phyloP scores from a whole-genome alignment of 2,113 vertebrate genomes.

The Antechinus stuartii region DNA sequence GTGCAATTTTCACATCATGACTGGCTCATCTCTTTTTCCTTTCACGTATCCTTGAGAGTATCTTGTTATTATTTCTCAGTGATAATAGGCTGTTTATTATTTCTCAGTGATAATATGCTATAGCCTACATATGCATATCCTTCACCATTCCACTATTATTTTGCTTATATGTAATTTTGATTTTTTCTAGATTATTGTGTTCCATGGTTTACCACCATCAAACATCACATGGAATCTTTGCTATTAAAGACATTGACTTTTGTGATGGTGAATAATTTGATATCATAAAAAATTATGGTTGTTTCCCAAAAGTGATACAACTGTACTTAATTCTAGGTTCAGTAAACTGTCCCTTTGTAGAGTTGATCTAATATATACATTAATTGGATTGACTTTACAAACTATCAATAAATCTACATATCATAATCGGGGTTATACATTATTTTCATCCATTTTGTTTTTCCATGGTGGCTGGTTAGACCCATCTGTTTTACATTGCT shows the following conservation, averaged over 20 bases:
- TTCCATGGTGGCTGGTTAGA: not conserved
- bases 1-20: not conserved
- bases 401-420: not conserved
- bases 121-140: not conserved
- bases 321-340: not conserved
- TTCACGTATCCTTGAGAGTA: not conserved
- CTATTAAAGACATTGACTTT: not conserved
- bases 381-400: not conserved
- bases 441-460: not conserved
- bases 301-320: not conserved
- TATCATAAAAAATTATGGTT: not conserved
- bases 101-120: not conserved
- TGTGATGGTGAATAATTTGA: not conserved
- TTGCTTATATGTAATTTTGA: not conserved
- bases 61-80: not conserved
- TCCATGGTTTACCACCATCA: not conserved
- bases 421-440: not conserved
- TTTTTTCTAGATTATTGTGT: not conserved
- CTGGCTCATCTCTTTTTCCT: not conserved
- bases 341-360: not conserved
- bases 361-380: not conserved
- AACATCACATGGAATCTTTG: not conserved
- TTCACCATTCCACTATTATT: not conserved
- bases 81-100: not conserved
- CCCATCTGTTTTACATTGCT: not conserved